Base-by-base conservation (phyloP, 2,113 vertebrate species). In the Tetrao urogallus region DNA sequence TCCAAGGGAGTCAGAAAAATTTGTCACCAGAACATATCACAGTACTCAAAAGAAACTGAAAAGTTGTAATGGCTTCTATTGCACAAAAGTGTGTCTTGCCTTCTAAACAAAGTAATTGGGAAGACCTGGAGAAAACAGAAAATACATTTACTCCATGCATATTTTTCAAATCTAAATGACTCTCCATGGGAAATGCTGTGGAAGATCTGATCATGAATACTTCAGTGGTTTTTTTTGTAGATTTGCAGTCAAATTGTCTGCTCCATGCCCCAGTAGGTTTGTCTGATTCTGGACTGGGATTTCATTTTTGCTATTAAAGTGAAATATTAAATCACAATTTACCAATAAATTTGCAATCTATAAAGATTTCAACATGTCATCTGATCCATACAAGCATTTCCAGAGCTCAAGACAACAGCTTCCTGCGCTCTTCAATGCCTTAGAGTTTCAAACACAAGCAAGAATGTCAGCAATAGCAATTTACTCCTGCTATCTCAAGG, bases 181-280 rank as follows among this genome's bases (percentile, higher is more conserved):
- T 93, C 25, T 50, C 64, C 42, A 3, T 70, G 40, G 79, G 32
- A 77, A 81, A 94, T 64, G 72, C 21, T 71, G 64, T 30, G 34
- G 45, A 74, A 75, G 88, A 89, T 63, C 42, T 27, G 7, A 43
- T 71, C 45, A 81, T 60, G 36, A 79, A 89, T 88, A 79, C 22
- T 88, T 91, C 11, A 77, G 57, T 56, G 19, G 38, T 38, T 20
- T 58, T 91, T 88, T 57, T 83, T 5, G 40, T 71, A 64, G 76
- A 86, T 90, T 90, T 90, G 52, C 28, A 88, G 70, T 40, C 76
- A 92, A 91, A 80, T 71, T 71, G 13, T 72, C 70, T 58, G 56
- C 58, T 63, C 15, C 30, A 30, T 64, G 32, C 13, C 69, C 21
- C 32, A 30, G 42, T 9, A 60, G 15, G 16, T 67, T 90, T 88